A percentile compares a stretch with the other conserved stretches of the same genome.
Evolutionary conservation across 2,888 invertebrate species (phyloP).

Genomic region (Cheilosia grossa): DNA sequence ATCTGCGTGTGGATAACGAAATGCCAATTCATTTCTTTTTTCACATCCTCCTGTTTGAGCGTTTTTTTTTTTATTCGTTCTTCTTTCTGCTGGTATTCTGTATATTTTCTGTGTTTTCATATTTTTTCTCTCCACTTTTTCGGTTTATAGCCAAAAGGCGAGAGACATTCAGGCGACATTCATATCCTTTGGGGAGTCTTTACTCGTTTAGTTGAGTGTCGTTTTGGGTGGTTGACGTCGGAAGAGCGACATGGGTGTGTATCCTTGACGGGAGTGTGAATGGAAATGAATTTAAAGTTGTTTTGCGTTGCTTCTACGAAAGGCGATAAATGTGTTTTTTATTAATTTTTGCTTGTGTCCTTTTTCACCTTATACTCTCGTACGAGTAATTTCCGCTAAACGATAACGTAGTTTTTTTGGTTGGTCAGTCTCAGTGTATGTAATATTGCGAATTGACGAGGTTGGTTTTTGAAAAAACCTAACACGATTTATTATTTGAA

Average conservation of each 20-base stretch:
- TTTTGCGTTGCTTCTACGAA: slow-evolving; percentile 41
- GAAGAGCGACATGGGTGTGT: slow-evolving; percentile 20
- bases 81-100: slow-evolving; percentile 1
- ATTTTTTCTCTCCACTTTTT: slow-evolving; percentile 33
- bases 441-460: neutral
- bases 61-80: slow-evolving; percentile 13
- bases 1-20: slow-evolving; percentile 69
- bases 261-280: slow-evolving; percentile 49
- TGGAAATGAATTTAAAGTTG: slow-evolving; percentile 71
- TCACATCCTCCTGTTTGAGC: slow-evolving; percentile 2
- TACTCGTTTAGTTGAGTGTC: slow-evolving; percentile 31
- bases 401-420: slow-evolving; percentile 19
- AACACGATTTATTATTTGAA: too few relatives aligned
- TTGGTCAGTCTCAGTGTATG: slow-evolving; percentile 8
- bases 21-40: slow-evolving; percentile 37
- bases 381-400: neutral
- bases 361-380: slow-evolving; percentile 7
- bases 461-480: slow-evolving; percentile 13
- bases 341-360: neutral
- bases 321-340: slow-evolving; percentile 43
- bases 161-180: slow-evolving; percentile 71
- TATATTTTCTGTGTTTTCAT: slow-evolving; percentile 5
- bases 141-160: slow-evolving; percentile 38
- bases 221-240: slow-evolving; percentile 2
- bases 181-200: slow-evolving; percentile 62